A percentile compares a stretch with the other conserved stretches of the same genome.
Conservation (phyloP, 2,113 vertebrate species). For the Forbesichthys papilliferus region DNA sequence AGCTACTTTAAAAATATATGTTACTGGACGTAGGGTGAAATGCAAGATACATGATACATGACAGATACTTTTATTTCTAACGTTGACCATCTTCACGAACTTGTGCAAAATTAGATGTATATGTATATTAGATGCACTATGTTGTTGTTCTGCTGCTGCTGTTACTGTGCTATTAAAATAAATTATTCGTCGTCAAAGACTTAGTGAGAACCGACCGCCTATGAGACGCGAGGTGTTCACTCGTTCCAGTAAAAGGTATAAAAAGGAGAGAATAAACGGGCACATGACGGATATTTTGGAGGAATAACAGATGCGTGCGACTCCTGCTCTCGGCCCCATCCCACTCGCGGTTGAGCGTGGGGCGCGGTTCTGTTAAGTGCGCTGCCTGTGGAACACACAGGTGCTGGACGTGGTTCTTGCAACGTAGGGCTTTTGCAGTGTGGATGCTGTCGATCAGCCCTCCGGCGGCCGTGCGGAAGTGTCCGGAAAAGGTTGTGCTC, state of each 20-base stretch:
- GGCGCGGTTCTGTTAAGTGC: constrained; percentile 41
- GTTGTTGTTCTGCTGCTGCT: too few species aligned
- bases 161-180: too few species aligned
- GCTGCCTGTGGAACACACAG: constrained; percentile 15
- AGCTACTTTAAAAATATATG: too few species aligned
- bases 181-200: not conserved
- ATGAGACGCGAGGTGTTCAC: not conserved
- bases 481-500: constrained; percentile 42
- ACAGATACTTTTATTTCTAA: too few species aligned
- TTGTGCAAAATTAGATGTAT: too few species aligned
- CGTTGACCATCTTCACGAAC: too few species aligned
- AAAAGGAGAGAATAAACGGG: constrained; percentile 17
- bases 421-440: too few species aligned
- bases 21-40: too few species aligned
- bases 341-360: constrained; percentile 26
- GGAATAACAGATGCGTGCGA: constrained; percentile 2
- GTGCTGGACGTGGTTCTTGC: constrained; percentile 23
- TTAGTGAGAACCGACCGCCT: not conserved
- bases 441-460: constrained; percentile 54
- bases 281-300: constrained; percentile 54
- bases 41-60: too few species aligned
- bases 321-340: constrained; percentile 1
- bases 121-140: too few species aligned
- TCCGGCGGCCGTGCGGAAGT: constrained; percentile 36
- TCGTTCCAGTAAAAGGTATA: not conserved